phyloP scores from a whole-genome alignment of 2,888 invertebrate species.

The Gonocerus acuteangulatus region DNA sequence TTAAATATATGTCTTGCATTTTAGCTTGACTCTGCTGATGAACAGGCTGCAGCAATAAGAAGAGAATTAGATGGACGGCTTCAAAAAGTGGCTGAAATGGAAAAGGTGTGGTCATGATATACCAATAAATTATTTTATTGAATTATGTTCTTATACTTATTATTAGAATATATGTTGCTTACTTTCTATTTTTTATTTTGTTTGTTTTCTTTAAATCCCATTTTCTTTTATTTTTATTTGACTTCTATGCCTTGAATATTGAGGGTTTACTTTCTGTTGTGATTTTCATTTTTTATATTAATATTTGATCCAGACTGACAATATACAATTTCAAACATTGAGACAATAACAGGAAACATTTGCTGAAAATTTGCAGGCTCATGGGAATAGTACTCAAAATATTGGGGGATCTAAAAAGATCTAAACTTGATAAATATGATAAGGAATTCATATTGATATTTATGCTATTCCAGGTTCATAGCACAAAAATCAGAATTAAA shows the following conservation, averaged over 20 bases:
- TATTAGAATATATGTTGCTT: background rate
- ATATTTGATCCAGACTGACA: too few relatives aligned
- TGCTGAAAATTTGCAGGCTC: too few relatives aligned
- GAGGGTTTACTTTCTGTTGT: conserved; percentile 1
- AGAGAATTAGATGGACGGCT: conserved; percentile 96
- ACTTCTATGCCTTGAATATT: background rate
- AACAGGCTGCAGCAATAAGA: conserved; percentile 98
- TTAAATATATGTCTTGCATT: too few relatives aligned
- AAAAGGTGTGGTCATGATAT: conserved; percentile 59
- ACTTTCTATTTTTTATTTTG: background rate
- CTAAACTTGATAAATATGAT: too few relatives aligned
- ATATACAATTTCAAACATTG: too few relatives aligned
- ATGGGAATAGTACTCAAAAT: too few relatives aligned
- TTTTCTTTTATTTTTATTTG: background rate
- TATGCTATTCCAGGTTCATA: too few relatives aligned
- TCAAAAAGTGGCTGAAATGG: conserved; percentile 95
- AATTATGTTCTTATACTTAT: background rate
- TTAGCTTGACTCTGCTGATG: conserved; percentile 96
- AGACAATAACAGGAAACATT: too few relatives aligned
- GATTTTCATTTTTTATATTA: background rate
- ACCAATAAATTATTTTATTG: background rate
- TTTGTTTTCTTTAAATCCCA: background rate
- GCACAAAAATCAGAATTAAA: too few relatives aligned
- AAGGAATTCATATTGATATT: too few relatives aligned
- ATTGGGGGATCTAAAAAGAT: too few relatives aligned